Evolutionary conservation across 2,113 vertebrate genomes (phyloP), one percentile per base, ranked within the genome.

Genomic region (Jacana jacana): DNA sequence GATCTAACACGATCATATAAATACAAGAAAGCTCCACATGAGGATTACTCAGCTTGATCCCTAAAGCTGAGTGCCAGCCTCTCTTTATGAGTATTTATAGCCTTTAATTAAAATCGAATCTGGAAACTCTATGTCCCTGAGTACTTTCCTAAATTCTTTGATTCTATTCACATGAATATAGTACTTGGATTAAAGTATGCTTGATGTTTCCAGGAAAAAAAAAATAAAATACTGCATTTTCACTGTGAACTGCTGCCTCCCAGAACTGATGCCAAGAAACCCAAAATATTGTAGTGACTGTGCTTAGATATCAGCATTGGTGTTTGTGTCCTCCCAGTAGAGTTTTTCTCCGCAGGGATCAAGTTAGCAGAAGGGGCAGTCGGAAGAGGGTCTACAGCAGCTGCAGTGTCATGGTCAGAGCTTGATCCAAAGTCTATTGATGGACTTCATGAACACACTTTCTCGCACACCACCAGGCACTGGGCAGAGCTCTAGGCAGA

Each of bases 11-110:
- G 7, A 81, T 96, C 11, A 9, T 86, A 49, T 52, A 54, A 91
- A 81, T 79, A 72, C 13, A 73, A 86, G 65, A 83, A 83, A 81
- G 40, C 40, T 94, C 37, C 63, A 60, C 19, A 85, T 87, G 79
- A 92, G 66, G 83, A 92, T 97, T 95, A 92, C 86, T 86, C 77
- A 84, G 91, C 69, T 92, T 86, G 88, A 93, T 96, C 73, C 33
- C 61, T 86, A 69, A 93, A 96, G 73, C 77, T 89, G 88, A 95
- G 77, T 91, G 52, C 61, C 79, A 84, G 28, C 65, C n/a, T 93
- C 51, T 86, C n/a, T 93, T 91, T 94, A 60, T 69, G 69, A 84
- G 86, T 86, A 88, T 93, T 91, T 95, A 57, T 61, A 95, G 40
- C n/a, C 80, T 92, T 93, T 88, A 94, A 93, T 96, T 88, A 96